Evolutionary conservation across 2,888 invertebrate species (phyloP).

Genomic region (Pandemis corylana): DNA sequence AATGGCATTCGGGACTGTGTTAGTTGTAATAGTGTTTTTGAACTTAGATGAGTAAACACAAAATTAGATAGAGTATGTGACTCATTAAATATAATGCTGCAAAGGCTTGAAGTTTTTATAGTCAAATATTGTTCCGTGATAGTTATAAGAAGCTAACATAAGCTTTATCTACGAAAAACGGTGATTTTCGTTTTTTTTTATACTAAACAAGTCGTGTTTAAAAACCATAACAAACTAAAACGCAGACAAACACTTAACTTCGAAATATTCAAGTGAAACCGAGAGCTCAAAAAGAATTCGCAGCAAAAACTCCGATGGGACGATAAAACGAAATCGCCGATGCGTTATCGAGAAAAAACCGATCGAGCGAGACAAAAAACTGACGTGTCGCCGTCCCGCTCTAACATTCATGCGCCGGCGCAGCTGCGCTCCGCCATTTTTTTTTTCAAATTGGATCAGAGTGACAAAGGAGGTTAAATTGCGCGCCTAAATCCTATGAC

Average conservation of each 20-base stretch:
- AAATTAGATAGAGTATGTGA: background rate
- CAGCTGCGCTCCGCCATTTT: slow-evolving; percentile 82
- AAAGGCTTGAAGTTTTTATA: background rate
- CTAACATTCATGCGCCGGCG: slow-evolving; percentile 79
- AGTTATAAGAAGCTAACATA: background rate
- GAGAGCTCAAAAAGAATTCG: slow-evolving; percentile 76
- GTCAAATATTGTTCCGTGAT: background rate
- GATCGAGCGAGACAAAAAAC: slow-evolving; percentile 80
- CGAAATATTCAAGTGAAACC: slow-evolving; percentile 42
- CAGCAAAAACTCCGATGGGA: slow-evolving; percentile 78
- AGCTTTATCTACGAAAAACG: background rate
- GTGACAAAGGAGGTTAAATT: slow-evolving; percentile 82
- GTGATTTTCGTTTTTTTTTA: background rate
- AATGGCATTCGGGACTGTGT: slow-evolving; percentile 50
- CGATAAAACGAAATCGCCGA: slow-evolving; percentile 83
- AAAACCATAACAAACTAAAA: slow-evolving; percentile 4
- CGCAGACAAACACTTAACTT: slow-evolving; percentile 18
- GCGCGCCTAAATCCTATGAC: slow-evolving; percentile 82
- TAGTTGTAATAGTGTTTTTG: slow-evolving; percentile 39
- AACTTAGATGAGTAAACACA: slow-evolving; percentile 38
- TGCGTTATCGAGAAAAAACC: slow-evolving; percentile 80
- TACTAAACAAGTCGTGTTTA: background rate
- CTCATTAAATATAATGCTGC: background rate
- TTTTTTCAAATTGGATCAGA: slow-evolving; percentile 83
- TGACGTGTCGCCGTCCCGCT: slow-evolving; percentile 82